These are phyloP conservation scores for Diadromus collaris DNA, from an alignment of 2,888 invertebrate genomes.

Conservation along the genomic window DNA sequence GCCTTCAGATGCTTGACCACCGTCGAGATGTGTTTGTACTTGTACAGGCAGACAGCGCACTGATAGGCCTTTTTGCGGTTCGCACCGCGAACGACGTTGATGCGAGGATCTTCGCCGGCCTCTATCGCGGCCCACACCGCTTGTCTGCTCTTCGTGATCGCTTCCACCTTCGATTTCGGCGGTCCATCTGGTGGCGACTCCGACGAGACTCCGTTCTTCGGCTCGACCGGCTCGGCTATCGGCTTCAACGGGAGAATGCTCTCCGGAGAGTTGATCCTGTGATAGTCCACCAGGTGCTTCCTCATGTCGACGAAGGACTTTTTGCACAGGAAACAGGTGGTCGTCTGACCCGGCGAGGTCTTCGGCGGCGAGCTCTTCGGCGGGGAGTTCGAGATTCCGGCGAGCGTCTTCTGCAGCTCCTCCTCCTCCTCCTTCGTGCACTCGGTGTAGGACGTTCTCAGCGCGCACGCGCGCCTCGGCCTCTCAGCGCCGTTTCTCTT, in stretches of 20 bases:
- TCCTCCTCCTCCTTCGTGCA: conserved; percentile 42
- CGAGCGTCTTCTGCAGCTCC: neutral
- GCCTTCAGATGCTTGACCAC: conserved; percentile 11
- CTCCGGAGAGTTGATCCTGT: conserved; percentile 72
- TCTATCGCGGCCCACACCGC: neutral
- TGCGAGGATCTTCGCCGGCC: neutral
- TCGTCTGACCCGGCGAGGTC: neutral
- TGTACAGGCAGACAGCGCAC: conserved; percentile 28
- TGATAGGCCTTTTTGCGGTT: neutral
- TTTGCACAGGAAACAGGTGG: conserved; percentile 73
- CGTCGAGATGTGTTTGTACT: neutral
- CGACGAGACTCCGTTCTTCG: neutral
- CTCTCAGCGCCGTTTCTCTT: conserved; percentile 12
- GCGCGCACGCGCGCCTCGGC: conserved; percentile 35
- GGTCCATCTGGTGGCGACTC: neutral
- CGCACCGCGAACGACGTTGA: neutral
- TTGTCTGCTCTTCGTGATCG: neutral
- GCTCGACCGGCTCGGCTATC: neutral
- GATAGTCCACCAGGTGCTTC: conserved; percentile 73
- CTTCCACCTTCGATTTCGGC: neutral
- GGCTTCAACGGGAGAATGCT: conserved; percentile 49
- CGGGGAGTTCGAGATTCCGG: neutral
- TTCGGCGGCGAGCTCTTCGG: neutral
- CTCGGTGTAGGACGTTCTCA: conserved; percentile 40
- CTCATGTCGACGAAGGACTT: conserved; percentile 67